These are phyloP conservation scores for Acipenser oxyrinchus DNA, from an alignment of 2,797 vertebrate genomes.

Conservation along the genomic window DNA sequence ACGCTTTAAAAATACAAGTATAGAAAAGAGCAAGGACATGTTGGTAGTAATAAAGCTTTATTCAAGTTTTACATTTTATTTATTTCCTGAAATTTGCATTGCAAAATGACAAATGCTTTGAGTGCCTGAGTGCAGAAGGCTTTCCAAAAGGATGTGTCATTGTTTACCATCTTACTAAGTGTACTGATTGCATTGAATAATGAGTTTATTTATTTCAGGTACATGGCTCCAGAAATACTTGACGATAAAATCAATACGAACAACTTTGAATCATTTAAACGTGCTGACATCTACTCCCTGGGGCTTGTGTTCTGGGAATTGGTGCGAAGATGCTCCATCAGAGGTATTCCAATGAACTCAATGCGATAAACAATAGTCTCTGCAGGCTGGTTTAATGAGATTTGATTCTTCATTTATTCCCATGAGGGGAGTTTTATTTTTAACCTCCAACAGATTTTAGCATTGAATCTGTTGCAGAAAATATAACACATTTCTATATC, in stretches of 20 bases:
- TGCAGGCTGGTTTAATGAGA: conserved; percentile 4
- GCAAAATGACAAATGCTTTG: too few relatives aligned
- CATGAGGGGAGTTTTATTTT: too few relatives aligned
- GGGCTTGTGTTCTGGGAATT: conserved; percentile 96
- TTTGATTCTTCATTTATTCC: background rate
- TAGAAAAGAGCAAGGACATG: too few relatives aligned
- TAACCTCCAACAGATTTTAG: too few relatives aligned
- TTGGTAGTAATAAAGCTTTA: too few relatives aligned
- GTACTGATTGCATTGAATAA: conserved; percentile 20
- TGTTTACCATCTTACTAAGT: conserved; percentile 21
- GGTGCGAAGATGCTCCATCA: conserved; percentile 77
- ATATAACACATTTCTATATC: too few relatives aligned
- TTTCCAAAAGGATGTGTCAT: conserved; percentile 16
- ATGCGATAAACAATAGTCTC: background rate
- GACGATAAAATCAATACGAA: conserved; percentile 81
- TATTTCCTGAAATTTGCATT: too few relatives aligned
- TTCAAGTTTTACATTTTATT: too few relatives aligned
- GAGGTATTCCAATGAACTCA: conserved; percentile 58
- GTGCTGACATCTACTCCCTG: conserved; percentile 86
- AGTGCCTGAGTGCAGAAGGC: too few relatives aligned
- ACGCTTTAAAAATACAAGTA: too few relatives aligned
- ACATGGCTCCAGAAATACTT: conserved; percentile 95
- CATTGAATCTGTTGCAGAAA: too few relatives aligned
- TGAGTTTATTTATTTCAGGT: conserved; percentile 64
- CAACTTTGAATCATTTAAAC: conserved; percentile 93